Evolutionary conservation across 30 jellyfish, hydroid and myxozoan genomes (phyloP), one percentile per base, ranked within the genome.

Genomic region (Catostylus mosaicus): DNA sequence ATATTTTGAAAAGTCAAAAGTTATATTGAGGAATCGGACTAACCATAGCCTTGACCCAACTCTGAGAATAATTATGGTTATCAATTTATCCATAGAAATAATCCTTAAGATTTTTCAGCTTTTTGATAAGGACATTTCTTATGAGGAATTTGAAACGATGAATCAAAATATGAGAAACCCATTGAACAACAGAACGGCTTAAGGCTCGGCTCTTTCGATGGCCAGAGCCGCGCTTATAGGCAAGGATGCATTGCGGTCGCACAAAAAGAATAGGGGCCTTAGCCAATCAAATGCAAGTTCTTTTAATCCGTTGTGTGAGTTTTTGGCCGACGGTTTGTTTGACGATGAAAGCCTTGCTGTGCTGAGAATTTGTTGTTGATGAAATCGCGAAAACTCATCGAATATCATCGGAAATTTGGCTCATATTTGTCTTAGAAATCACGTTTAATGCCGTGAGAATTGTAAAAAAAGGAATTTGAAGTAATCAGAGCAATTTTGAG

Each of bases 291-390:
- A 57, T 37, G 26, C 51, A 67, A 36, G 85, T 32, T 27, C 51
- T 82, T 52, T 47, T 70, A 68, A 68, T 82, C 92, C 86, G 31
- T 82, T 82, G 92, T 82, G 92, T 70, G 92, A 67, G 92, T 67
- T 82, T 69, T 70, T 82, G 92, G 92, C 92, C 92, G 86, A 69
- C 92, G 92, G 92, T 68, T 81, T 70, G 92, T 67, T 70, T 82
- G 86, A 82, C 59, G 84, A 23, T 34, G 80, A 68, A 68, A 59
- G 66, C 77, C 56, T 78, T 36, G 83, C 75, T 51, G 82, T 56
- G 86, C 67, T 10, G 92, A 8, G 71, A 74, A 69, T 54, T 63
- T 37, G 92, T 68, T 82, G 92, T 82, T 70, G 79, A 72, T 69
- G 32, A 72, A 72, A 80, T 16, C 74, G 56, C 80, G 65, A 68